A percentile compares a stretch with the other conserved stretches of the same genome.
Conservation (phyloP, 1,140 invertebrate genomes). For the Lineus longissimus region DNA sequence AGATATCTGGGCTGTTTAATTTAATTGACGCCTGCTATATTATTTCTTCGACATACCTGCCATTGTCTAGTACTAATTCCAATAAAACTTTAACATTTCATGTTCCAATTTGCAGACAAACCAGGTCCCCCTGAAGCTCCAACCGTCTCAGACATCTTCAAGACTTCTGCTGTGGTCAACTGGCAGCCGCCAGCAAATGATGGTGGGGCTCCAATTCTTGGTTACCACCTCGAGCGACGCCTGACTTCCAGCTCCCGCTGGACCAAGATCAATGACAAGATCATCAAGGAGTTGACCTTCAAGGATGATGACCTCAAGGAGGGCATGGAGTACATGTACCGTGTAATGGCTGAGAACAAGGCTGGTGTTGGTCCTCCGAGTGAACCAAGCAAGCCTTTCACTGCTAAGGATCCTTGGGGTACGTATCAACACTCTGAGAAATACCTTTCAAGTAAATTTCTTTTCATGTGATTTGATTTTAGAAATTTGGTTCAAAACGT, state of each 20-base stretch:
- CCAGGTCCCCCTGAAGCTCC: constrained; percentile 65
- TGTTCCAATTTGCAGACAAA: constrained; percentile 60
- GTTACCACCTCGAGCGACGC: constrained; percentile 45
- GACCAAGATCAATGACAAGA: constrained; percentile 37
- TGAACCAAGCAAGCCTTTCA: constrained; percentile 67
- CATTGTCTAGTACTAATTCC: not conserved
- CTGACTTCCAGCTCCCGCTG: constrained; percentile 33
- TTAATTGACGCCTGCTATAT: too few species aligned
- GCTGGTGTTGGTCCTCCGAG: constrained; percentile 89
- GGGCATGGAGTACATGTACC: constrained; percentile 92
- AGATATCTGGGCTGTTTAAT: too few species aligned
- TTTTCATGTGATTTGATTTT: constrained; percentile 59
- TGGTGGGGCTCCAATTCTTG: constrained; percentile 36
- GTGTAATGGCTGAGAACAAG: constrained; percentile 93
- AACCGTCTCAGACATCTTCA: constrained; percentile 80
- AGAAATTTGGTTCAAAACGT: too few species aligned
- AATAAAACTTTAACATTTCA: not conserved
- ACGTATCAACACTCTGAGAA: too few species aligned
- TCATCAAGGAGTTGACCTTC: constrained; percentile 22
- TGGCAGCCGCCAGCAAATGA: constrained; percentile 67
- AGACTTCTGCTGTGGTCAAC: constrained; percentile 85
- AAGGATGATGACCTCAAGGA: constrained; percentile 67
- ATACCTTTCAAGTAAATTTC: too few species aligned
- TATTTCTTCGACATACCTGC: too few species aligned
- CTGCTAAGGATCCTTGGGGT: constrained; percentile 90